phyloP scores from a whole-genome alignment of 2,888 invertebrate species.

The Physocephala rufipes region DNA sequence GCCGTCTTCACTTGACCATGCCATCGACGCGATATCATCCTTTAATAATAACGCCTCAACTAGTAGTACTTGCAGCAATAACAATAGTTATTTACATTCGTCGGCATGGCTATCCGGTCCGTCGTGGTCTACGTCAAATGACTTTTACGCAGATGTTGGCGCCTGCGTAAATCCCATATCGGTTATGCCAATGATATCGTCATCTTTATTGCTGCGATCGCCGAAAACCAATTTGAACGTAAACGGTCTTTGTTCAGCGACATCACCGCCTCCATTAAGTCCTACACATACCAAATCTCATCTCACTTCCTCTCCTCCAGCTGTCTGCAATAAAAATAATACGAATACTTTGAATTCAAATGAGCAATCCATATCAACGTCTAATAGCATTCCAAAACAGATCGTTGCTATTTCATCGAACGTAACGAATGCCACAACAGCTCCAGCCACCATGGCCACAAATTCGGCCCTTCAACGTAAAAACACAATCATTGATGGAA shows the following conservation, averaged over 20 bases:
- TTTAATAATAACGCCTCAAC: slow-evolving; percentile 50
- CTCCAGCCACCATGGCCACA: slow-evolving; percentile 55
- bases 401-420: slow-evolving; percentile 54
- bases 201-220: slow-evolving; percentile 59
- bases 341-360: slow-evolving; percentile 55
- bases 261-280: slow-evolving; percentile 69
- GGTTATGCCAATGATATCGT: slow-evolving; percentile 82
- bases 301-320: slow-evolving; percentile 76
- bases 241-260: slow-evolving; percentile 47
- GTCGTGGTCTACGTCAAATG: slow-evolving; percentile 64
- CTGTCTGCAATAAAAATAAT: slow-evolving; percentile 69
- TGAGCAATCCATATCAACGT: slow-evolving; percentile 42
- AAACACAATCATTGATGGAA: slow-evolving; percentile 65
- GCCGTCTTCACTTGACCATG: slow-evolving; percentile 65
- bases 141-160: slow-evolving; percentile 80
- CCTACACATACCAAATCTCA: slow-evolving; percentile 76
- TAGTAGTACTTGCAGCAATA: slow-evolving; percentile 46
- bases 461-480: slow-evolving; percentile 58
- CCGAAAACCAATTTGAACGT: slow-evolving; percentile 59
- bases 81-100: slow-evolving; percentile 44
- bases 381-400: slow-evolving; percentile 58
- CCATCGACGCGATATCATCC: slow-evolving; percentile 59
- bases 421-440: slow-evolving; percentile 50
- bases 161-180: slow-evolving; percentile 82
- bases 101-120: slow-evolving; percentile 55